Evolutionary conservation across 2,888 invertebrate species (phyloP).

Genomic region (Drosophila neonasuta): DNA sequence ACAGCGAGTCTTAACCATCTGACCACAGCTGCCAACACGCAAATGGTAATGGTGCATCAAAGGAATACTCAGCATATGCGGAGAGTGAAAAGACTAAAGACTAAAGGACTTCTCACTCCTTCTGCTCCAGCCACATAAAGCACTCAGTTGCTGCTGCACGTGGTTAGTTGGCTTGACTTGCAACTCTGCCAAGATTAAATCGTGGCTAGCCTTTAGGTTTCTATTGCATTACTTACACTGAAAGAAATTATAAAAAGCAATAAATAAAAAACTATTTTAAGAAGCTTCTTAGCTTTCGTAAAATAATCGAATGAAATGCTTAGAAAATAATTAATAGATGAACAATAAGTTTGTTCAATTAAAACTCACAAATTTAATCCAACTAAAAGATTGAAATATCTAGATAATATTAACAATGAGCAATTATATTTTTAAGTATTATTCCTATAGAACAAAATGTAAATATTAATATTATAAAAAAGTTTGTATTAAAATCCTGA

Average conservation of each 20-base stretch:
- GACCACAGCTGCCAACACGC: conserved; percentile 34
- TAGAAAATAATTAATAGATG: no score
- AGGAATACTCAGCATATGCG: conserved; percentile 2
- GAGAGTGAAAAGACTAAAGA: background rate
- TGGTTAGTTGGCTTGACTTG: background rate
- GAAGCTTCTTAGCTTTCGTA: no score
- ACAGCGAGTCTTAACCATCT: conserved; percentile 14
- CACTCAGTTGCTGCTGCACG: background rate
- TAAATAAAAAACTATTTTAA: background rate
- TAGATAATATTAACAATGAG: no score
- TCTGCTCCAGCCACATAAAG: background rate
- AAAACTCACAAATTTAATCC: no score
- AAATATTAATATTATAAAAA: no score
- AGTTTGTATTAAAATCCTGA: no score
- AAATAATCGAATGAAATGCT: no score
- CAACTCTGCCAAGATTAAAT: background rate
- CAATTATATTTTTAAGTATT: no score
- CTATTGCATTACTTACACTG: background rate
- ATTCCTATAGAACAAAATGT: no score
- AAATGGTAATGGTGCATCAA: conserved; percentile 30
- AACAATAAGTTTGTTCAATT: no score
- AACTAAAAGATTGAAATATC: no score
- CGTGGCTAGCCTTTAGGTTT: background rate
- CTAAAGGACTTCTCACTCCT: background rate
- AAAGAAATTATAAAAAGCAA: background rate